Percentiles rank a stretch among this genome's conserved stretches.
These are phyloP conservation scores for Bhutanitis thaidina DNA, from an alignment of 2,888 invertebrate species.

Conservation along the genomic window DNA sequence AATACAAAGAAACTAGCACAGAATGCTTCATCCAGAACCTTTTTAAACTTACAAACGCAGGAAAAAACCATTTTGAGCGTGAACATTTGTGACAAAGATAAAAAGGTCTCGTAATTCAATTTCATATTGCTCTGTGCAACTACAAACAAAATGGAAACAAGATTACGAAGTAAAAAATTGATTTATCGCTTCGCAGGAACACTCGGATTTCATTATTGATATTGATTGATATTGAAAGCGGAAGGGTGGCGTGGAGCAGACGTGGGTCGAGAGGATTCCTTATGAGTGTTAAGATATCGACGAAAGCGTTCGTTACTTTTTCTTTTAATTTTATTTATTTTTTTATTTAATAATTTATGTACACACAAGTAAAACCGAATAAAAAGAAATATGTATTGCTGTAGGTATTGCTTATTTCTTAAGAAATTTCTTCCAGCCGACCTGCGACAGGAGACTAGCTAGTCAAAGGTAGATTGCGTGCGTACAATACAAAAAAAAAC, in stretches of 20 bases:
- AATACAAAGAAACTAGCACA: constrained; percentile 11
- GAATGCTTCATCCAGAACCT: not conserved
- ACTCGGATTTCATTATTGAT: constrained; percentile 53
- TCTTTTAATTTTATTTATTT: not conserved
- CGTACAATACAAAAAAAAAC: no score
- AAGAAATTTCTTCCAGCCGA: no score
- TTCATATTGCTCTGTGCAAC: constrained; percentile 18
- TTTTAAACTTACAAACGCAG: constrained; percentile 7
- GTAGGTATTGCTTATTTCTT: no score
- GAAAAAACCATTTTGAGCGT: constrained; percentile 11
- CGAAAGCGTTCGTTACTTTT: constrained; percentile 23
- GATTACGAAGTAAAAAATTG: constrained; percentile 38
- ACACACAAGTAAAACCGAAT: no score
- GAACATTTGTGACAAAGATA: constrained; percentile 19
- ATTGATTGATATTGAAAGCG: constrained; percentile 56
- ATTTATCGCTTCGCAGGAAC: constrained; percentile 32
- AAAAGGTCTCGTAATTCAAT: constrained; percentile 18
- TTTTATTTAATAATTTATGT: no score
- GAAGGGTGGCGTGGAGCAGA: constrained; percentile 34
- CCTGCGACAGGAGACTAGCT: no score
- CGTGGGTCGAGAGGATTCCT: constrained; percentile 23
- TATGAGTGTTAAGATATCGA: constrained; percentile 21
- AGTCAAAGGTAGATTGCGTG: no score
- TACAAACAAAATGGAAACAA: constrained; percentile 19
- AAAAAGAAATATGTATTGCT: no score